Conservation (phyloP, 2,888 invertebrate genomes). For the Glomeris marginata region DNA sequence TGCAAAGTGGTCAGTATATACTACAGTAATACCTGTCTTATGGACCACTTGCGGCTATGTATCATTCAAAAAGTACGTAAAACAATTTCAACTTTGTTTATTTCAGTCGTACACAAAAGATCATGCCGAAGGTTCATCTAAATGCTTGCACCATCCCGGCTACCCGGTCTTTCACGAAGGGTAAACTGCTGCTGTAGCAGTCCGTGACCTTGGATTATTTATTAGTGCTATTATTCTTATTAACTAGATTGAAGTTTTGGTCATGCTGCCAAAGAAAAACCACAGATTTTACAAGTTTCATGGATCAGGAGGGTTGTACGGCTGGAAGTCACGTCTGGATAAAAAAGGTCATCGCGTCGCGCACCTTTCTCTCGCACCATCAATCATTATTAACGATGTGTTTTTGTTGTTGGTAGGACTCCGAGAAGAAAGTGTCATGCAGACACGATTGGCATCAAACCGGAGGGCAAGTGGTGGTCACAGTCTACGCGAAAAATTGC, state of each 20-base stretch:
- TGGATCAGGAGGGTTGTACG: conserved; percentile 80
- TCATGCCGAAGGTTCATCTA: conserved; percentile 38
- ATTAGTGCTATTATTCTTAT: conserved; percentile 19
- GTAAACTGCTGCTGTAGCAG: conserved; percentile 18
- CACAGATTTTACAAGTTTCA: conserved; percentile 80
- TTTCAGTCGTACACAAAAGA: conserved; percentile 46
- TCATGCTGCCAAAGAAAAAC: conserved; percentile 88
- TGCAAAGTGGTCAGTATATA: not conserved
- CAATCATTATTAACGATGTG: not conserved
- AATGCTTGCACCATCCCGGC: conserved; percentile 73
- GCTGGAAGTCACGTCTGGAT: conserved; percentile 75
- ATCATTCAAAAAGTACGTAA: too few relatives aligned
- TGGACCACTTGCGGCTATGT: too few relatives aligned
- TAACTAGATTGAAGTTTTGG: conserved; percentile 66
- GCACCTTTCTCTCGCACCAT: not conserved
- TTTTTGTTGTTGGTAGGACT: conserved; percentile 8
- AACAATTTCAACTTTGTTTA: too few relatives aligned
- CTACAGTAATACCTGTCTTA: too few relatives aligned
- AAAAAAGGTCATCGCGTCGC: conserved; percentile 34
- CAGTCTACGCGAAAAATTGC: conserved; percentile 82
- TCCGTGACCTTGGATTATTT: too few relatives aligned
- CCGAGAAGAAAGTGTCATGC: conserved; percentile 35
- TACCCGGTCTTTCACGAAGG: conserved; percentile 91
- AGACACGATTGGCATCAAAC: conserved; percentile 96
- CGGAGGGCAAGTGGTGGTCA: conserved; percentile 60